Base-by-base conservation (phyloP, 2,888 invertebrate species). In the Morpho achilles region DNA sequence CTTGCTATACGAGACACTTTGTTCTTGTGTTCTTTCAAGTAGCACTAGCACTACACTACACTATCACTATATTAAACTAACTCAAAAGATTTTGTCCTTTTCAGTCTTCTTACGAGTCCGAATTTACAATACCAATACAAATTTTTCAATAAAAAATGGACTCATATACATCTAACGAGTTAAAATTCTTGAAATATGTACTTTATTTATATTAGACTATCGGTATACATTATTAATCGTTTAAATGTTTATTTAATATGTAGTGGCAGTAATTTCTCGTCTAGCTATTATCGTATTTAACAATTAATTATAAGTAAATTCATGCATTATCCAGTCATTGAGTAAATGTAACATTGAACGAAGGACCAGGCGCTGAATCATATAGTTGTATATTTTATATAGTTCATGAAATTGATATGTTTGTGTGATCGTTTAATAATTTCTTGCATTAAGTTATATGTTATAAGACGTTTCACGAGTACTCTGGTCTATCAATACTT, bases 241-340 rank as follows among this genome's bases (percentile, higher is more conserved):
- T 50, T 58, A 4, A 23, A 56, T 51, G 43, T 62, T 66, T 32
- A 50, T 65, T 67, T 63, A 56, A 42, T 53, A 61, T 55, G 60
- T 67, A 65, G 66, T 62, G 54, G 67, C 68, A 67, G 68, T 67
- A 67, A 64, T 54, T 64, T 62, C 64, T 64, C 65, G 59, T 68
- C 60, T 62, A 67, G 58, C 62, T 61, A 61, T 64, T 60, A 67
- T 58, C 58, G 45, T 58, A 50, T 62, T 16, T 53, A 55, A 39
- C 46, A 16, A 43, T 59, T 66, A 69, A 64, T 58, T 50, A n/a
- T 67, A 67, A 66, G 63, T 62, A 57, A 61, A 61, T 64, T 59
- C 58, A 62, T 60, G 60, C 63, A 54, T 66, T 67, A 66, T 43
- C 60, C 61, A 59, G 61, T 50, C 55, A 56, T 55, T 61, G 57